Conservation (phyloP, 2,888 invertebrate species). For the Anodontia alba region DNA sequence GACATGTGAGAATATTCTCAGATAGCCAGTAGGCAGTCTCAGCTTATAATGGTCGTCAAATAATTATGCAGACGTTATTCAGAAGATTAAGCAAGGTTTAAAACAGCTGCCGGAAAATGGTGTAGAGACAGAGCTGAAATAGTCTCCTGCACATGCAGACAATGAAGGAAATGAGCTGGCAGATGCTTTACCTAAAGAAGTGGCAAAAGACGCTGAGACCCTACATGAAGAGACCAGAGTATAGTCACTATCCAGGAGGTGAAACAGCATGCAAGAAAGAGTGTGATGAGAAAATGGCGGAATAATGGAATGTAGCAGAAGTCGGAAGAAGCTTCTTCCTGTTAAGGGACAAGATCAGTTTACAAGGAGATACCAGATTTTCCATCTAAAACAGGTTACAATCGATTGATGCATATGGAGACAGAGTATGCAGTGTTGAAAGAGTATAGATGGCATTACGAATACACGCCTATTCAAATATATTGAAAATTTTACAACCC, state of each 20-base stretch:
- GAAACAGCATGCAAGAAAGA: background rate
- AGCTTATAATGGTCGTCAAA: background rate
- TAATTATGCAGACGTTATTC: background rate
- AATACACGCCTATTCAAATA: too few species aligned
- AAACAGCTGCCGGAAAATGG: background rate
- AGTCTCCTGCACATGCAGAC: background rate
- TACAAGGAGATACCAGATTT: background rate
- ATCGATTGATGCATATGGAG: too few species aligned
- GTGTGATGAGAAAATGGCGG: background rate
- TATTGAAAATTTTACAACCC: too few species aligned
- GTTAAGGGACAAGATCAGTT: background rate
- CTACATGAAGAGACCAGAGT: background rate
- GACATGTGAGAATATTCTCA: background rate
- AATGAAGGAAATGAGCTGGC: background rate
- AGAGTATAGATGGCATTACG: too few species aligned
- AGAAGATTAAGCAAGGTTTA: background rate
- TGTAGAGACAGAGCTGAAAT: background rate
- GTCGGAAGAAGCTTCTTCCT: background rate
- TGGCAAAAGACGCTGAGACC: background rate
- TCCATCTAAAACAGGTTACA: too few species aligned
- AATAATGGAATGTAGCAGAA: background rate
- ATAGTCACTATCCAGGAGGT: background rate
- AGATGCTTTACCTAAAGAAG: background rate
- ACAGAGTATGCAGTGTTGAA: too few species aligned
- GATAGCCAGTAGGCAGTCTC: background rate